These are phyloP conservation scores for Prionace glauca DNA, from an alignment of 2,797 vertebrate genomes.

Conservation along the genomic window DNA sequence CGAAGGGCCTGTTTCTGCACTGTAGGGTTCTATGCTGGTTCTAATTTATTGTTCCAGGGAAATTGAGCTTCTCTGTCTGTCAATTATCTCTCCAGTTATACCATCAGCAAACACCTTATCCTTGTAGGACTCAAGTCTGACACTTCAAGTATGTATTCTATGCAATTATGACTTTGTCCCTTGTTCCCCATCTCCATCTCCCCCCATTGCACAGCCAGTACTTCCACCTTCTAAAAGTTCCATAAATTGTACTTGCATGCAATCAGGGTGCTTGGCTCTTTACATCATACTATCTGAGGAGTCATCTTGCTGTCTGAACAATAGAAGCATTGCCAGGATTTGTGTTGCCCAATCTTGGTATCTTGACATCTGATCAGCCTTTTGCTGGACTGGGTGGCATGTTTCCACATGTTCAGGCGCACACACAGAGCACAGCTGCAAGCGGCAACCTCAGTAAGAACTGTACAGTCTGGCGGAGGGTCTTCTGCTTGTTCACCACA, in stretches of 20 bases:
- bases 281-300: not conserved
- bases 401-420: too few species aligned
- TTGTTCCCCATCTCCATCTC: too few species aligned
- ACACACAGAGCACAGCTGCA: too few species aligned
- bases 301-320: not conserved
- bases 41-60: not conserved
- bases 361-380: not conserved
- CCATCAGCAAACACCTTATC: not conserved
- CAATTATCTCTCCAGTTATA: not conserved
- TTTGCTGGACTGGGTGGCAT: too few species aligned
- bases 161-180: not conserved
- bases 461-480: not conserved
- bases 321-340: too few species aligned
- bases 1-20: too few species aligned
- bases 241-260: not conserved
- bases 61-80: not conserved
- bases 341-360: not conserved
- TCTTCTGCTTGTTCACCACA: not conserved
- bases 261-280: not conserved
- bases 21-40: too few species aligned
- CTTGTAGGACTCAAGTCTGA: not conserved
- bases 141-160: not conserved
- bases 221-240: not conserved
- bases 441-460: too few species aligned
- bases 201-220: not conserved